Conservation (phyloP, 2,888 invertebrate genomes). For the Gari tellinella region DNA sequence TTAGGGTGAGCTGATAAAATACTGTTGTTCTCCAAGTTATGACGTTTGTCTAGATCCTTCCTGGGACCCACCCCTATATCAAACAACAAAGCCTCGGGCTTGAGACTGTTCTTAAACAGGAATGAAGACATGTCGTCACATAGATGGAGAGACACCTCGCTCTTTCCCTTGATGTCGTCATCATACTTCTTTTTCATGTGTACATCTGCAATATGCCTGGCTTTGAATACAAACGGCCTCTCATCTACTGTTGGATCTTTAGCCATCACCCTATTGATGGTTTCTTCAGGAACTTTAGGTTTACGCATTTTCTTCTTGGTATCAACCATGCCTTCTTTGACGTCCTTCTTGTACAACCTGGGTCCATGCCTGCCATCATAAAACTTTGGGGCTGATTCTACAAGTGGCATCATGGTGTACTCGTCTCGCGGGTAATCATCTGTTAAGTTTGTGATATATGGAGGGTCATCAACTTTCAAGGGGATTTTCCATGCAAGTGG, state of each 20-base stretch:
- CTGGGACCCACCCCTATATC: conserved; percentile 39
- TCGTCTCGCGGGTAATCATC: conserved; percentile 83
- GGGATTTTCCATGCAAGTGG: conserved; percentile 76
- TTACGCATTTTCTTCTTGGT: conserved; percentile 63
- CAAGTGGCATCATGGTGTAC: conserved; percentile 79
- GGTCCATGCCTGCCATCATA: conserved; percentile 73
- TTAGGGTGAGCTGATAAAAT: conserved; percentile 43
- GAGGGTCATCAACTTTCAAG: conserved; percentile 69
- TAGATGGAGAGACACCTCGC: conserved; percentile 77
- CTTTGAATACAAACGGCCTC: conserved; percentile 80
- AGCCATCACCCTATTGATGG: conserved; percentile 66
- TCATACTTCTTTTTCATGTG: conserved; percentile 78
- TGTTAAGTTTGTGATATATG: conserved; percentile 73
- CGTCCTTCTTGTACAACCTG: conserved; percentile 55
- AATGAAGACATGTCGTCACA: conserved; percentile 76
- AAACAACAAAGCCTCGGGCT: conserved; percentile 35
- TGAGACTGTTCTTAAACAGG: conserved; percentile 72
- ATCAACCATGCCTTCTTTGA: conserved; percentile 49
- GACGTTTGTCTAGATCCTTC: conserved; percentile 11
- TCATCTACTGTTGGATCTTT: conserved; percentile 69
- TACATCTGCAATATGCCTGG: conserved; percentile 79
- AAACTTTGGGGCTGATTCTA: conserved; percentile 70
- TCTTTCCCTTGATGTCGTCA: conserved; percentile 66
- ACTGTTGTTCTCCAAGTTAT: conserved; percentile 24
- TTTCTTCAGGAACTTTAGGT: conserved; percentile 75